phyloP scores from a whole-genome alignment of 2,888 invertebrate species.

The Blastobasis adustella region DNA sequence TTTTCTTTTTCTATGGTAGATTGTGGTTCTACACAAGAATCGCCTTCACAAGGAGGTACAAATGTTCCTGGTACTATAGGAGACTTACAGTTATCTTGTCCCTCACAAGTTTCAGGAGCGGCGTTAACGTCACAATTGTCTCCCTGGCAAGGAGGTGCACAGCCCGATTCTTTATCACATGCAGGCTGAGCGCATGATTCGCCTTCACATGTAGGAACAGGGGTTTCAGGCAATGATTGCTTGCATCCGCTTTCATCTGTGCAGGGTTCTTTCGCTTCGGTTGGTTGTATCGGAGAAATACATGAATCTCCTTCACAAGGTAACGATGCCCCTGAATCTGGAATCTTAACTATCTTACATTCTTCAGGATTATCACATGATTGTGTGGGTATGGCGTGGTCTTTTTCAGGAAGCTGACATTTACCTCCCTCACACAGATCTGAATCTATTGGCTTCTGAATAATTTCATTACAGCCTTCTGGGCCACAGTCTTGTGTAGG shows the following conservation, averaged over 20 bases:
- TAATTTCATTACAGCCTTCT: conserved; percentile 23
- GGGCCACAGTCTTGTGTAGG: conserved; percentile 25
- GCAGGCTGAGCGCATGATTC: conserved; percentile 14
- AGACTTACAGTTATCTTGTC: conserved; percentile 10
- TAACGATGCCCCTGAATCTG: conserved; percentile 9
- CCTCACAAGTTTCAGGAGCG: conserved; percentile 1
- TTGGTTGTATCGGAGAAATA: conserved; percentile 3
- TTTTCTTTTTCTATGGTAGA: conserved; percentile 5
- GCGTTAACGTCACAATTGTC: not conserved
- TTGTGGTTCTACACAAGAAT: not conserved
- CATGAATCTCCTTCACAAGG: conserved; percentile 21
- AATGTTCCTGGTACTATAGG: conserved; percentile 3
- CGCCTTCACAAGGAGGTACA: conserved; percentile 11
- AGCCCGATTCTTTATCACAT: too few relatives aligned
- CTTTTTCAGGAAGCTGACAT: conserved; percentile 10
- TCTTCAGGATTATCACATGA: conserved; percentile 20
- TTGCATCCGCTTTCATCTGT: too few relatives aligned
- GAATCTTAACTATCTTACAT: conserved; percentile 16
- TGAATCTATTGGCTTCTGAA: conserved; percentile 13
- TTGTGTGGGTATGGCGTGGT: conserved; percentile 6
- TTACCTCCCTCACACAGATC: conserved; percentile 21
- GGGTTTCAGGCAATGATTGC: too few relatives aligned
- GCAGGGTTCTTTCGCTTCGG: not conserved
- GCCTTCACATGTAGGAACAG: conserved; percentile 18
- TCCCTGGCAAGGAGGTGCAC: too few relatives aligned